Conservation (phyloP, 2,113 vertebrate species). For the Pelusios castaneus region DNA sequence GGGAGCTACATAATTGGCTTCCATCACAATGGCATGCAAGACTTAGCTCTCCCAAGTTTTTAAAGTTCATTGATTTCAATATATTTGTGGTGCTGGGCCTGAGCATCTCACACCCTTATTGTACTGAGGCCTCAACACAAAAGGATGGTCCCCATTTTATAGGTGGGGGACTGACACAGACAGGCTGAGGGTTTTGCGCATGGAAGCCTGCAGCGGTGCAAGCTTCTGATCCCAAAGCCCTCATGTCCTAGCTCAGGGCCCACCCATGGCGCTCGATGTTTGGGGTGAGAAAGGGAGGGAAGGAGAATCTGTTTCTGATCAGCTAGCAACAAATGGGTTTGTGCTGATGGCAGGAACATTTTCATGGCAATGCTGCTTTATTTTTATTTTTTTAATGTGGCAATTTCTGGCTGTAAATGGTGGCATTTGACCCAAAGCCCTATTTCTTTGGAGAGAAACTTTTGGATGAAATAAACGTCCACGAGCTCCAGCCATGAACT, state of each 20-base stretch:
- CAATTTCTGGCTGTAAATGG: not conserved
- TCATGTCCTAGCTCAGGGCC: not conserved
- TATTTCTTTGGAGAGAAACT: not conserved
- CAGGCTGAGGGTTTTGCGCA: not conserved
- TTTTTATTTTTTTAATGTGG: not conserved
- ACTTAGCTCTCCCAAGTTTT: not conserved
- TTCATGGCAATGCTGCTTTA: not conserved
- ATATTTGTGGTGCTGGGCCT: not conserved
- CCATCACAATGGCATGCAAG: not conserved
- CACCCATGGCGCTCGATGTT: not conserved
- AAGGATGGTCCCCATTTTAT: not conserved
- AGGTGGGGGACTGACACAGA: no score
- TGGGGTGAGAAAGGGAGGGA: not conserved
- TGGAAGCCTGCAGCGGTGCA: not conserved
- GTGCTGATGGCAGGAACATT: no score
- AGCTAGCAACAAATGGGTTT: rapidly evolving
- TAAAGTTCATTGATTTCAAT: not conserved
- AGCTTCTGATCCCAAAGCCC: not conserved
- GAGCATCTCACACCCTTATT: not conserved
- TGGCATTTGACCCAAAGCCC: not conserved
- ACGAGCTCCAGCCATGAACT: rapidly evolving
- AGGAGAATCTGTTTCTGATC: not conserved
- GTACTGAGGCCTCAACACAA: not conserved
- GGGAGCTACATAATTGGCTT: no score
- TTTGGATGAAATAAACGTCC: not conserved